Evolutionary conservation across 2,113 vertebrate species (phyloP), one percentile per base, ranked within the genome.

Genomic region (Entomyzon cyanotis): DNA sequence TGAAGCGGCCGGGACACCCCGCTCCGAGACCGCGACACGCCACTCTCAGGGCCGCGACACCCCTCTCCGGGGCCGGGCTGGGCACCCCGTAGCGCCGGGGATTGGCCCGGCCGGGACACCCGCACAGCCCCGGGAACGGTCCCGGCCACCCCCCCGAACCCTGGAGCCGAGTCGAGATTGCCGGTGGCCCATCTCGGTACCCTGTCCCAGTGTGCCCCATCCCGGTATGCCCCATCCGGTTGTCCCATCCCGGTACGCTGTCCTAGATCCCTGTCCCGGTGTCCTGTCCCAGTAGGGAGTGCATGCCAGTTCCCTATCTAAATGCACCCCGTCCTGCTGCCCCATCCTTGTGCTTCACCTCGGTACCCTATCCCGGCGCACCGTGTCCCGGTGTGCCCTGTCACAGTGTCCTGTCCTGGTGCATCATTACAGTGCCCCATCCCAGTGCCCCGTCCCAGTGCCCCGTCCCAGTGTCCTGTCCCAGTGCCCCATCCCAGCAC

Each of bases 141-240:
- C 23, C 11, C 15, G 30, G 33, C 13, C 15, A 3, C 5, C 21
- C 27, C 27, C 23, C 12, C 0, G 6, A 4, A 3, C 23, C 14
- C 11, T 31, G 2, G 35, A 33, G 35, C 71, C 42, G 10, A 39
- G 28, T 2, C 37, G 16, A 8, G 50, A 7, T n/a, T 41, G 27
- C 77, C 33, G 10, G 12, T 30, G 35, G 15, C 52, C 33, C 23
- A 30, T 30, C 25, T 11, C 59, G 10, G 19, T 31, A 15, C 37
- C 21, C 22, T 10, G 37, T 14, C 62, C 42, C 55, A 1, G 24
- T 10, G 25, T 31, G 24, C 37, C 21, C 15, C 52, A 33, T 23
- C 49, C 49, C 30, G 42, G 42, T 44, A 16, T 44, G 42, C 42
- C 42, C 15, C 42, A 16, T 44, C 42, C 42, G 42, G 42, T 16